Evolutionary conservation across 2,888 invertebrate genomes (phyloP).

Genomic region (Augochlorella aurata): DNA sequence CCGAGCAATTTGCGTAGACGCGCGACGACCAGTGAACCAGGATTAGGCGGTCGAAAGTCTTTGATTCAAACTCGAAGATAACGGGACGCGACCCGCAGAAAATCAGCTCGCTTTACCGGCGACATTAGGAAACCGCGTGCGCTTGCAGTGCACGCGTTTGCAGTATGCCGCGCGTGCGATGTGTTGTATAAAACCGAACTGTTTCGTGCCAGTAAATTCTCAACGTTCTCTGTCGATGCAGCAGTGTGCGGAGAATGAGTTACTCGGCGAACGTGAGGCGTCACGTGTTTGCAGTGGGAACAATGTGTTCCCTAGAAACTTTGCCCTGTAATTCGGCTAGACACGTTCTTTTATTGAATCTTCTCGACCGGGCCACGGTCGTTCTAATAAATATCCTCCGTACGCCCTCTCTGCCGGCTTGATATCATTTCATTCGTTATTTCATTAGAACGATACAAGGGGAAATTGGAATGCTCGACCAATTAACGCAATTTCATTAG

Average conservation of each 20-base stretch:
- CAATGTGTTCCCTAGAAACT: constrained; percentile 19
- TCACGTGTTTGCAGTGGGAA: constrained; percentile 41
- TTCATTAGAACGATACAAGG: constrained; percentile 2
- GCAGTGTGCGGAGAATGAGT: constrained; percentile 41
- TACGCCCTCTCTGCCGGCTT: too few species aligned
- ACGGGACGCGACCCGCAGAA: neutral
- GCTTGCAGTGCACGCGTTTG: constrained; percentile 5
- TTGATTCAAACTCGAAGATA: neutral
- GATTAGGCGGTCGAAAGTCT: neutral
- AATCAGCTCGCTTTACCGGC: neutral
- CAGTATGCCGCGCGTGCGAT: constrained; percentile 22
- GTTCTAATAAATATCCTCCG: constrained; percentile 23
- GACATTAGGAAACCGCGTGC: neutral
- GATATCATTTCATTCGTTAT: constrained; percentile 2
- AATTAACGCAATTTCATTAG: constrained; percentile 21
- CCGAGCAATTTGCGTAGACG: neutral
- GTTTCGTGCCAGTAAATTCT: constrained; percentile 54
- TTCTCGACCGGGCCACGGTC: neutral
- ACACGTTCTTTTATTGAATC: constrained; percentile 23
- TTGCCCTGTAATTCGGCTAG: constrained; percentile 13
- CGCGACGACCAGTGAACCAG: neutral
- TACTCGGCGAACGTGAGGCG: constrained; percentile 40
- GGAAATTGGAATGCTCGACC: neutral
- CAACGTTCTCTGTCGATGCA: constrained; percentile 50
- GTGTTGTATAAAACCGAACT: constrained; percentile 55